Conservation (phyloP, 2,888 invertebrate genomes). For the Cheiracanthium punctorium region DNA sequence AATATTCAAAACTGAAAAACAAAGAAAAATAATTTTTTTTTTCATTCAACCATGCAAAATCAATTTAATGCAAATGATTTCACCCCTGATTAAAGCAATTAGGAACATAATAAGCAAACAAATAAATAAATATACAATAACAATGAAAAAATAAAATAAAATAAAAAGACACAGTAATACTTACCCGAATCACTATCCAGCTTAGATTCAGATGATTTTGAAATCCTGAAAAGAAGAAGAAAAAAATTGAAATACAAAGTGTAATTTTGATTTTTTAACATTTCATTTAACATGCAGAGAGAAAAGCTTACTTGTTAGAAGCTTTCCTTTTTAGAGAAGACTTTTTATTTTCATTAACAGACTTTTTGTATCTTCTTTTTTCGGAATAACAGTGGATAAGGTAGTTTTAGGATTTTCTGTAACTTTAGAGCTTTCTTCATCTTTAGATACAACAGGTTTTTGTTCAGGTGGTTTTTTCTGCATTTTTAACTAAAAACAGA, state of each 20-base stretch:
- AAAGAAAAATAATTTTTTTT: no score
- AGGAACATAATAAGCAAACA: neutral
- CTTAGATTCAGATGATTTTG: constrained; percentile 21
- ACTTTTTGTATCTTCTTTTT: neutral
- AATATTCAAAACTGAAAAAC: no score
- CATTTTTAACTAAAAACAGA: neutral
- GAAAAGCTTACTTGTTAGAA: neutral
- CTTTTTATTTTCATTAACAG: neutral
- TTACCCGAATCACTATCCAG: constrained; percentile 50
- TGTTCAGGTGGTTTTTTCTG: neutral
- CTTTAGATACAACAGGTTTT: neutral
- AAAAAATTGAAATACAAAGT: neutral
- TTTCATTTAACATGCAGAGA: neutral
- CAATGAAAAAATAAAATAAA: neutral
- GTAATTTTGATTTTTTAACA: no score
- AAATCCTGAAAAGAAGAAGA: constrained; percentile 15
- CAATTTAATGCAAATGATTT: no score
- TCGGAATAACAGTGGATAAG: neutral
- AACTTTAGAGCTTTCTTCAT: neutral
- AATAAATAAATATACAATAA: neutral
- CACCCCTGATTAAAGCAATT: neutral
- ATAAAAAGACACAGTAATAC: neutral
- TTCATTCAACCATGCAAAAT: no score
- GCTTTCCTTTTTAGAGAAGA: constrained; percentile 5
- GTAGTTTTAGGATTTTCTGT: no score